Percentiles rank a stretch among this genome's conserved stretches.
Evolutionary conservation across 2,888 invertebrate genomes (phyloP).

Genomic region (Drosophila cracens): DNA sequence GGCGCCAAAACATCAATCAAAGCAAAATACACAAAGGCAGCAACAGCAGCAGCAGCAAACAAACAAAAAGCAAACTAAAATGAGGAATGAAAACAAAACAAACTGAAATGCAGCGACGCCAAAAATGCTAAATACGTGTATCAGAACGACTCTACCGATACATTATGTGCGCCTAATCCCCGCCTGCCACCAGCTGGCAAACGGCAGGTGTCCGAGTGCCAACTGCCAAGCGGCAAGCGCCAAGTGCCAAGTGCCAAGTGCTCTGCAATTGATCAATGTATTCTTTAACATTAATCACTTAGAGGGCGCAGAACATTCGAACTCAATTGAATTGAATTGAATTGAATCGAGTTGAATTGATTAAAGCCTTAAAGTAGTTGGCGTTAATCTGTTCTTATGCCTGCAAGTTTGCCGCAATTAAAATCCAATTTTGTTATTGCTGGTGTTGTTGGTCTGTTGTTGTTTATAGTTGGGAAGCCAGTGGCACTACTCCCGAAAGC

Average conservation of each 20-base stretch:
- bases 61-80: slow-evolving; percentile 38
- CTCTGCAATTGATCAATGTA: slow-evolving; percentile 62
- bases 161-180: slow-evolving; percentile 64
- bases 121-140: slow-evolving; percentile 9
- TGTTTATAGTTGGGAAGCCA: slow-evolving; percentile 6
- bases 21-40: slow-evolving; percentile 53
- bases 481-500: slow-evolving; percentile 40
- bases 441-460: slow-evolving; percentile 1
- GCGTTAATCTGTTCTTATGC: slow-evolving; percentile 36
- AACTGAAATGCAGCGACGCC: slow-evolving; percentile 28
- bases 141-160: slow-evolving; percentile 41
- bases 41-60: background rate
- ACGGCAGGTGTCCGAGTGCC: slow-evolving; percentile 22
- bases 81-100: slow-evolving; percentile 37
- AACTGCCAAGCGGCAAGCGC: background rate
- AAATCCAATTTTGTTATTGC: slow-evolving; percentile 31
- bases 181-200: slow-evolving; percentile 45
- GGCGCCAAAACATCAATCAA: slow-evolving; percentile 78
- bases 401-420: slow-evolving; percentile 42
- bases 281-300: slow-evolving; percentile 52
- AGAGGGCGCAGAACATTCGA: slow-evolving; percentile 5
- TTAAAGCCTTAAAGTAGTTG: slow-evolving; percentile 36
- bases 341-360: slow-evolving; percentile 34
- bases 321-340: slow-evolving; percentile 34
- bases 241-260: slow-evolving; percentile 8